Base-by-base conservation (phyloP, 2,888 invertebrate species). In the Patella caerulea region DNA sequence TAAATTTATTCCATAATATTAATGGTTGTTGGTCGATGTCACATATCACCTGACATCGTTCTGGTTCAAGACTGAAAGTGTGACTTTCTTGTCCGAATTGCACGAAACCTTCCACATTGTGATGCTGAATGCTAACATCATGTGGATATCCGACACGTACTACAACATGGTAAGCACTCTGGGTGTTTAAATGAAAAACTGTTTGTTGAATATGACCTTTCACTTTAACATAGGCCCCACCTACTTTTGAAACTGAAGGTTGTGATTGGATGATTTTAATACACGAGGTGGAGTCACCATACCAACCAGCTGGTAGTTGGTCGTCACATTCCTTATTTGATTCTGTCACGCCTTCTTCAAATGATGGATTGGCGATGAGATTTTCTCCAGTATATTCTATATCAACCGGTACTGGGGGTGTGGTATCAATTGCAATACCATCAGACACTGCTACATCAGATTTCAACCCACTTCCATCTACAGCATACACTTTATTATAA, bases 361-460 rank as follows among this genome's bases (percentile, higher is more conserved):
- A 83, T 11, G 83, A 83, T 9, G 82, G 83, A 74, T 84, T 83
- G 3, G 54, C 12, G 0, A 83, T n/a, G 7, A 83, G 34, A 73
- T 85, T 84, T 2, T 65, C 55, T 2, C 76, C 80, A 3, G 59
- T 24, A 71, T 84, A 81, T 7, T 78, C 55, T 12, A 81, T 75
- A 74, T 73, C 70, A 5, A 78, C 54, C 19, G 78, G 72, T 3
- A 55, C 69, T 19, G 86, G 85, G 19, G 84, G 80, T 1, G 85
- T 81, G 5, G 73, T 77, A 72, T 86, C 86, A 24, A 86, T 65
- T 0, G 72, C 78, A 3, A 86, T 81, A 12, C 86, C 86, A 77
- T 86, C 82, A 12, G 86, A 86, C 17, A 82, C 79, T 17, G 71
- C 80, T 54, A 79, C 81, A 17, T 65, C 45, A 14, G 85, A 84